Conservation (phyloP, 2,888 invertebrate species). For the Sphinx pinastri region DNA sequence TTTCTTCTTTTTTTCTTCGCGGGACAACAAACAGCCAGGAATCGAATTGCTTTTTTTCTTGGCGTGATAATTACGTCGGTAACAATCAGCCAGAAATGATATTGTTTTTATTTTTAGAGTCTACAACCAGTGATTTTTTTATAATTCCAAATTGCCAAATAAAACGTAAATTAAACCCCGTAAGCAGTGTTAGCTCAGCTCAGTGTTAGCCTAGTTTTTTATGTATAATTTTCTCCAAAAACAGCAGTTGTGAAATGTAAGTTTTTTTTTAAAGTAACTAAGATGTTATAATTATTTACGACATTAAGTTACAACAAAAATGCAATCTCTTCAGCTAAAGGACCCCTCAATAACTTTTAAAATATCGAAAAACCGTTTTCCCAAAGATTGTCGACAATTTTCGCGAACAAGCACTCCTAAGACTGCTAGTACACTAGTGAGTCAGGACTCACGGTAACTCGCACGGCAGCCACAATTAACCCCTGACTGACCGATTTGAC, state of each 20-base stretch:
- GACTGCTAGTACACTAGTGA: constrained; percentile 39
- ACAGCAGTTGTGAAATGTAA: not conserved
- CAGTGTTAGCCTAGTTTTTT: no score
- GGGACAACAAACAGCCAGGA: not conserved
- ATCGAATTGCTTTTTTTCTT: not conserved
- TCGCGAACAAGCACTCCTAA: constrained; percentile 15
- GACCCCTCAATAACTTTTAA: not conserved
- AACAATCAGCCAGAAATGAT: not conserved
- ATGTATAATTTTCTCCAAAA: no score
- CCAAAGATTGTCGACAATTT: not conserved
- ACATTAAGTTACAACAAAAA: not conserved
- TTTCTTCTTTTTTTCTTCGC: constrained; percentile 16
- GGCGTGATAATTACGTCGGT: not conserved
- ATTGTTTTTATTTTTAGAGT: not conserved
- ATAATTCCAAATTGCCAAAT: no score
- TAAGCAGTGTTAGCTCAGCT: no score
- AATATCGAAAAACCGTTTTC: not conserved
- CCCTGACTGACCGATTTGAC: constrained; percentile 64
- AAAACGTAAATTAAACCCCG: no score
- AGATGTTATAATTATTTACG: no score
- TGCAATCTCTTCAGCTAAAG: not conserved
- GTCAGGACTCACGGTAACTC: constrained; percentile 31
- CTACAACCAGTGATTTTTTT: not conserved
- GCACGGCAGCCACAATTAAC: constrained; percentile 58
- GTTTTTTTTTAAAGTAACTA: not conserved